phyloP scores from a whole-genome alignment of 23 tunicate genomes.

The Halocynthia roretzi region DNA sequence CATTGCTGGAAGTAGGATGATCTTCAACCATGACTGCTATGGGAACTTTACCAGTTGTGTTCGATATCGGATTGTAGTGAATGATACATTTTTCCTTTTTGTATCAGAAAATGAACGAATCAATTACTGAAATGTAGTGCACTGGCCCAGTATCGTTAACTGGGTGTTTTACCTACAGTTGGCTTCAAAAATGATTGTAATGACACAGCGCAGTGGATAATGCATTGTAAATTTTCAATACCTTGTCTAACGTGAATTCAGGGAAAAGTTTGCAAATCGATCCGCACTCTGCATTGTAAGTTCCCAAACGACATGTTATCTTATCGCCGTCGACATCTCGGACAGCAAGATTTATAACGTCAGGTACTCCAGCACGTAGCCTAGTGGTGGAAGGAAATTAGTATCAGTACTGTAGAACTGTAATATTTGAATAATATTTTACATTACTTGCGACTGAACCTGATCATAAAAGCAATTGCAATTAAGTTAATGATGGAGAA shows the following conservation, averaged over 20 bases:
- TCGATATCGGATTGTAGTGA: constrained; percentile 14
- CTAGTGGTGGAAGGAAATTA: neutral
- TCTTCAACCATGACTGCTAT: constrained; percentile 37
- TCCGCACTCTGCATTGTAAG: constrained; percentile 44
- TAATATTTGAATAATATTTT: too few relatives aligned
- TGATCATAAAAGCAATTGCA: too few relatives aligned
- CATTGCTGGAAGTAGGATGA: constrained; percentile 15
- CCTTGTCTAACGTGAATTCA: constrained; percentile 36
- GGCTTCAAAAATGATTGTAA: too few relatives aligned
- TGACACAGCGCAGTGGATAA: too few relatives aligned
- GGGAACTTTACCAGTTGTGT: constrained; percentile 27
- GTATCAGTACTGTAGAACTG: too few relatives aligned
- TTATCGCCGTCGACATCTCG: constrained; percentile 33
- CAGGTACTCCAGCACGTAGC: constrained; percentile 25
- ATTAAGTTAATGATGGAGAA: too few relatives aligned
- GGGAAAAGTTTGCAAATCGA: constrained; percentile 15
- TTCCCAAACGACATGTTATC: constrained; percentile 37
- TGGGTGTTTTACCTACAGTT: too few relatives aligned
- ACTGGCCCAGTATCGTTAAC: too few relatives aligned
- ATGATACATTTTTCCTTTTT: constrained; percentile 25
- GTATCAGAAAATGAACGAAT: too few relatives aligned
- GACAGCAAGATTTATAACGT: constrained; percentile 21
- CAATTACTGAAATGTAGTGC: too few relatives aligned
- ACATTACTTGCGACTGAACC: too few relatives aligned
- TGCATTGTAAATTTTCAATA: neutral